These are phyloP conservation scores for Psittacula echo DNA, from an alignment of 2,797 vertebrate species.

Conservation along the genomic window DNA sequence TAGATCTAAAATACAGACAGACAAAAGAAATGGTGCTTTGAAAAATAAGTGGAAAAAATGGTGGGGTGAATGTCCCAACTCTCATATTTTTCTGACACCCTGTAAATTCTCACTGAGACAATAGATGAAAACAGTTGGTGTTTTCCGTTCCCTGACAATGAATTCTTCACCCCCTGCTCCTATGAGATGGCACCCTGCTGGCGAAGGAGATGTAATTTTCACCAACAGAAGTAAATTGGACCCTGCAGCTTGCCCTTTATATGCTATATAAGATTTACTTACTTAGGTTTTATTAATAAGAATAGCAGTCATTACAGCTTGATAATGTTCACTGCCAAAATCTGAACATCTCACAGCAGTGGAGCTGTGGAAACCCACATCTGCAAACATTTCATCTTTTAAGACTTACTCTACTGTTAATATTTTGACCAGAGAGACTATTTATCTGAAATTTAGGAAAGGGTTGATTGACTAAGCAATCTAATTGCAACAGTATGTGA, in stretches of 20 bases:
- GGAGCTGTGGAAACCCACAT: not conserved
- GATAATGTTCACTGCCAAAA: conserved; percentile 13
- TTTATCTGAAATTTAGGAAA: not conserved
- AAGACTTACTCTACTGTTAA: not conserved
- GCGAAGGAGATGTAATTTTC: conserved; percentile 20
- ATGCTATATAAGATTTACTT: conserved; percentile 36
- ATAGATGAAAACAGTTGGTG: conserved; percentile 30
- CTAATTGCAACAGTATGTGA: not conserved
- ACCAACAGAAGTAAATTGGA: conserved; percentile 49
- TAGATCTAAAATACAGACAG: not conserved
- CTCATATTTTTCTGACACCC: not conserved
- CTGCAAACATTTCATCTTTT: not conserved
- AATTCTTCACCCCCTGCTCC: conserved; percentile 27
- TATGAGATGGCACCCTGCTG: not conserved
- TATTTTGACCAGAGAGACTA: not conserved
- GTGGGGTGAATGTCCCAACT: not conserved
- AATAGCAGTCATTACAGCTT: conserved; percentile 14
- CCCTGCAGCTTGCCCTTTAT: conserved; percentile 14
- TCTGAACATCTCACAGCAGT: not conserved
- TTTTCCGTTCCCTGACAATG: conserved; percentile 8
- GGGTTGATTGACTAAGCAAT: not conserved
- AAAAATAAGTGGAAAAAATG: not conserved
- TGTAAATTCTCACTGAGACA: conserved; percentile 7
- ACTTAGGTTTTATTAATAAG: conserved; percentile 18
- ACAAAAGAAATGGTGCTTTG: not conserved